Evolutionary conservation across 2,888 invertebrate species (phyloP).

Genomic region (Halictus quadricinctus): DNA sequence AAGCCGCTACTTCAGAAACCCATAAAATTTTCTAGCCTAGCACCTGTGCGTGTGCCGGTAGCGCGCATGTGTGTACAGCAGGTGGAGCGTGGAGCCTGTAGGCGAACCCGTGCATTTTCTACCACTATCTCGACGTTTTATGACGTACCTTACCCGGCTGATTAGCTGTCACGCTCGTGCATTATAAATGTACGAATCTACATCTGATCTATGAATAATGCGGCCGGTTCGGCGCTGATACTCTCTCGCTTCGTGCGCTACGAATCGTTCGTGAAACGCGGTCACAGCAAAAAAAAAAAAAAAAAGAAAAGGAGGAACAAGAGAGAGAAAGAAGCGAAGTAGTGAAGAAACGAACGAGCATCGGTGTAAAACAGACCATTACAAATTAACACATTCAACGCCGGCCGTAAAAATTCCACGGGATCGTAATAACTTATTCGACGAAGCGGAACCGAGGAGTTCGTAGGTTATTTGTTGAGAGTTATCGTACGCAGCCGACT

Average conservation of each 20-base stretch:
- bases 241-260: slow-evolving; percentile 52
- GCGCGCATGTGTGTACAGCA: background rate
- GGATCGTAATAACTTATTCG: slow-evolving; percentile 3
- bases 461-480: background rate
- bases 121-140: slow-evolving; percentile 71
- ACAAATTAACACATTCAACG: background rate
- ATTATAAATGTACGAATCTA: slow-evolving; percentile 70
- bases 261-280: slow-evolving; percentile 52
- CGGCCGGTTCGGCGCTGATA: slow-evolving; percentile 56
- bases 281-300: background rate
- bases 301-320: background rate
- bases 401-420: background rate
- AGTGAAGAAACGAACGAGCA: background rate
- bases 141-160: slow-evolving; percentile 70
- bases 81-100: slow-evolving; percentile 22
- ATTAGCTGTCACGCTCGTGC: slow-evolving; percentile 73
- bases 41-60: background rate
- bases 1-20: slow-evolving; percentile 36
- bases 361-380: background rate
- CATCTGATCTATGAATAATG: slow-evolving; percentile 73
- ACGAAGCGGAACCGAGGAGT: background rate
- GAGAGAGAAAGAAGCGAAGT: background rate
- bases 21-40: slow-evolving; percentile 41
- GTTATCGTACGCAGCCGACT: background rate
- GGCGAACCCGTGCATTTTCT: slow-evolving; percentile 61